Base-by-base conservation (phyloP, 1,140 invertebrate species). In the Drosophila ficusphila region DNA sequence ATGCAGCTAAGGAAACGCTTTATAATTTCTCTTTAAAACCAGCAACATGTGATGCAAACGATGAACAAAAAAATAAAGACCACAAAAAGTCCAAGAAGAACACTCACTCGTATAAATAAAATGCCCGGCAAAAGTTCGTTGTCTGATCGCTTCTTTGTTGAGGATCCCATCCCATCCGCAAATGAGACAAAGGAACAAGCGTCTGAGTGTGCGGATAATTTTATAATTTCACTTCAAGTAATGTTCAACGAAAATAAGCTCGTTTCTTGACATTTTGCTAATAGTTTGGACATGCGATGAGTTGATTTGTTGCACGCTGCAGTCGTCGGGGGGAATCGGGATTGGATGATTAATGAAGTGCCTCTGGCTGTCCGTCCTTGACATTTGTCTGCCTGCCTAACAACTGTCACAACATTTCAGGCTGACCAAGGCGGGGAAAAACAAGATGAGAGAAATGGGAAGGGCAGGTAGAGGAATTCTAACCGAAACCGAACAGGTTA, bases 1-100 rank as follows among this genome's bases (percentile, higher is more conserved):
- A 88, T 88, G 82, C 82, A 88, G 82, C 82, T 89, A 88, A 88
- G 82, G 82, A 88, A 88, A 89, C 82, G 83, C 82, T 88, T 88
- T 88, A 88, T 88, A 88, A 88, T 88, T 88, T 88, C 82, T 88
- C 82, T 88, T 88, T 88, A 88, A 88, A 79, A 78, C 62, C 81
- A 73, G 76, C 70, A 74, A 74, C 72, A 75, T 75, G 60, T 75
- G 72, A 75, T 75, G 72, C 61, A 74, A 76, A 76, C 60, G 61
- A 75, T 42, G 49, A 56, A 39, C 42, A 49, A 53, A 74, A 46
- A 52, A 71, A 53, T 33, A 61, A 71, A 58, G 42, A 73, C 56
- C 42, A 57, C 31, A 46, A 70, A 41, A 56, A 71, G 69, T 36
- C 41, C 31, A 39, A 58, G 14, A 42, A 9, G 54, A 36, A 53